A percentile compares a stretch with the other conserved stretches of the same genome.
Conservation (phyloP, 1,140 invertebrate genomes). For the Brachystomella parvula region DNA sequence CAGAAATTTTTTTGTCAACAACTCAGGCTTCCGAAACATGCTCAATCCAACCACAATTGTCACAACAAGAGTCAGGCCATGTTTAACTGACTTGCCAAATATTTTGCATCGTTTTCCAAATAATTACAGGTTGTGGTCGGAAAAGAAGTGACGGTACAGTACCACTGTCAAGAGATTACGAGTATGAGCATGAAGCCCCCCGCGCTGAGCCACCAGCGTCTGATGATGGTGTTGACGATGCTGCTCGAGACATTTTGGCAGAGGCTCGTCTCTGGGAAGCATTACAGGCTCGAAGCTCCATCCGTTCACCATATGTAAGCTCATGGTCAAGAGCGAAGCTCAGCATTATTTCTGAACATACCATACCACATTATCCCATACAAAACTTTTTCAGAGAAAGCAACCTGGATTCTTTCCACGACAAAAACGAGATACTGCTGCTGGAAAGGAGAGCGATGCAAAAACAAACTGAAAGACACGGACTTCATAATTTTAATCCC, state of each 20-base stretch:
- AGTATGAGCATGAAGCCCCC: constrained; percentile 57
- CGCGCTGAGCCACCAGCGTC: constrained; percentile 54
- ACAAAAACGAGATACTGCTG: constrained; percentile 14
- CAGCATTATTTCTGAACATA: neutral
- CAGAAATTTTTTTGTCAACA: neutral
- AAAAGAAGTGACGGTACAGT: constrained; percentile 52
- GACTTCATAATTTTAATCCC: too few relatives aligned
- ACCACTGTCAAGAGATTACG: constrained; percentile 57
- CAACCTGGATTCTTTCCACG: constrained; percentile 23
- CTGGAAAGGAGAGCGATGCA: neutral
- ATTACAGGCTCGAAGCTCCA: constrained; percentile 60
- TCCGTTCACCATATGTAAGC: constrained; percentile 51
- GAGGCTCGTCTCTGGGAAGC: constrained; percentile 68
- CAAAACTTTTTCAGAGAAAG: constrained; percentile 6
- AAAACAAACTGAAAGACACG: constrained; percentile 1
- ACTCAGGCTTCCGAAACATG: neutral
- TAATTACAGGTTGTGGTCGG: constrained; percentile 33
- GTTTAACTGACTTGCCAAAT: neutral
- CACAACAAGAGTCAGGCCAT: neutral
- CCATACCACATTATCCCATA: neutral
- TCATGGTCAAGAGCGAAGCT: neutral
- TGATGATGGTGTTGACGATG: constrained; percentile 57
- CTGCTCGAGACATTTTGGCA: constrained; percentile 63
- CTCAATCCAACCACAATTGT: neutral
- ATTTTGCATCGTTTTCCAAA: neutral